A percentile compares a stretch with the other conserved stretches of the same genome.
These are phyloP conservation scores for Monopis laevigella DNA, from an alignment of 2,888 invertebrate genomes.

Conservation along the genomic window DNA sequence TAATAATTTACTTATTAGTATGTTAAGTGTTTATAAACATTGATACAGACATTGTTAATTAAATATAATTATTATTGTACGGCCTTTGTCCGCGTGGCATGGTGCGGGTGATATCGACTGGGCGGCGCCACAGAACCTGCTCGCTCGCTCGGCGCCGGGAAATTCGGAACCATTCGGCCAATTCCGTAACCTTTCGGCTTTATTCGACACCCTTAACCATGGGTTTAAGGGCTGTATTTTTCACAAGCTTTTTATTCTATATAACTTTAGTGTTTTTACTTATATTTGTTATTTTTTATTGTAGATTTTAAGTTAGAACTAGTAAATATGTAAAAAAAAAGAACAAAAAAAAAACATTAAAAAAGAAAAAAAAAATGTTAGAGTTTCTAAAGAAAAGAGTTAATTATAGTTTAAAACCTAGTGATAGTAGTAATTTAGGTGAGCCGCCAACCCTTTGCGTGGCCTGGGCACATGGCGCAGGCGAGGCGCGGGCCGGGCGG, in stretches of 20 bases:
- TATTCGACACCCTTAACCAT: constrained; percentile 36
- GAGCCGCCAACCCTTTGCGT: constrained; percentile 56
- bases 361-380: no score
- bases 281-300: no score
- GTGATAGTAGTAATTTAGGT: constrained; percentile 50
- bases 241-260: no score
- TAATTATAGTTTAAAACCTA: constrained; percentile 37
- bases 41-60: constrained; percentile 36
- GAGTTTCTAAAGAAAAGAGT: no score
- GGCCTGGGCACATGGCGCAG: constrained; percentile 12
- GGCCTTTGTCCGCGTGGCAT: constrained; percentile 56
- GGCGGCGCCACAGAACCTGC: constrained; percentile 52
- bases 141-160: constrained; percentile 36
- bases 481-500: constrained; percentile 35
- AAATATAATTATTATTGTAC: constrained; percentile 66
- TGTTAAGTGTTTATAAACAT: constrained; percentile 4
- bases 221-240: constrained; percentile 63
- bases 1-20: no score
- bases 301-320: background rate
- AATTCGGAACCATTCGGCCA: constrained; percentile 17
- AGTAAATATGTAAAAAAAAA: background rate
- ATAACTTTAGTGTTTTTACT: no score
- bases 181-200: constrained; percentile 27
- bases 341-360: background rate
- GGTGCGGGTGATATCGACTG: constrained; percentile 65